Base-by-base conservation (phyloP, 2,797 vertebrate genomes). In the Sandelia bainsii region DNA sequence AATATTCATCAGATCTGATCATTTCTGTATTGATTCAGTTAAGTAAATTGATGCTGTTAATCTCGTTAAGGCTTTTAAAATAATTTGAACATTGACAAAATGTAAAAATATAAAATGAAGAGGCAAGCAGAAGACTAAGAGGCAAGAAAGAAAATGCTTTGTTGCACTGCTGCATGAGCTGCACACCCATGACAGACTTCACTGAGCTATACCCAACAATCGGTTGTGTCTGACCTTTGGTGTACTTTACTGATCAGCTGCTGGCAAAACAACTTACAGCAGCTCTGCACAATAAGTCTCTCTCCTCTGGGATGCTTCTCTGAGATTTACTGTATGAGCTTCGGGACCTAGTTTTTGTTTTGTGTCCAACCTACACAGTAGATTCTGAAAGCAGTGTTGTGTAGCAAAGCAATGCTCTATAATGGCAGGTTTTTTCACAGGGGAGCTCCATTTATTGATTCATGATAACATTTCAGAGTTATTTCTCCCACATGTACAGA, bases 221-320 rank as follows among this genome's bases (percentile, higher is more conserved):
- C 79, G 73, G 53, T 80, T 71, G 64, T 27, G 44, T 79, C 64
- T 86, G 81, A 86, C 77, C 80, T 86, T 85, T 81, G 60, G 72
- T 86, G 83, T 81, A 77, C 82, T 85, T 83, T 84, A 75, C 81
- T 78, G 79, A 88, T 86, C 77, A 70, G 79, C 82, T 84, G 67
- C 72, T 87, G 74, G 84, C 77, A 84, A 88, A 87, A 90, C 83
- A 90, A 80, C 72, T 65, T 74, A 77, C 76, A 87, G 80, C 82
- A 65, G 66, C 62, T 80, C 75, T 65, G 72, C 79, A 83, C 73
- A 87, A 76, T 86, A 84, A 82, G 71, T 85, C 81, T 83, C 71
- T 65, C 71, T 86, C 80, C 80, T 77, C 78, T 80, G 79, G 75
- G 80, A 87, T 75, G 52, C 69, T 85, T 81, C 65, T 77, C 72